phyloP scores from a whole-genome alignment of 1,140 invertebrate species.

The Calliphora vicina region DNA sequence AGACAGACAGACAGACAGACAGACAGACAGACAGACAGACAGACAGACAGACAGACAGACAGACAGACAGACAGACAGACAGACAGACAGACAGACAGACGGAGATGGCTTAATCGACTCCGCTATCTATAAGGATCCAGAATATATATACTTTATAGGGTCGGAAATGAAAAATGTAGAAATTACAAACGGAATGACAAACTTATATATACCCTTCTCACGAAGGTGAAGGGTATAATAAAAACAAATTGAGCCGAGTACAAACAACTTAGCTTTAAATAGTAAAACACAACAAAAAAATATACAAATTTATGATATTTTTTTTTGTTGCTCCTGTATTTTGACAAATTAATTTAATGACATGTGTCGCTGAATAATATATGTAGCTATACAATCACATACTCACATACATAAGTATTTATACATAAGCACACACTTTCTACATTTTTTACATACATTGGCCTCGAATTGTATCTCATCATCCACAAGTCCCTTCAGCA shows the following conservation, averaged over 20 bases:
- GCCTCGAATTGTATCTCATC: constrained; percentile 17
- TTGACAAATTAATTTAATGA: constrained; percentile 35
- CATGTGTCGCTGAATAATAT: background rate
- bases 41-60: too few species aligned
- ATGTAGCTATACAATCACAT: background rate
- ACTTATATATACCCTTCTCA: too few species aligned
- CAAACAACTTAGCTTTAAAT: background rate
- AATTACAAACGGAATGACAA: too few species aligned
- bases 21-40: too few species aligned
- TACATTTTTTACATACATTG: constrained; percentile 9
- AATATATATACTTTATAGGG: too few species aligned
- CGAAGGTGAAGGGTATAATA: too few species aligned
- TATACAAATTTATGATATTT: constrained; percentile 3
- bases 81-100: too few species aligned
- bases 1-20: too few species aligned
- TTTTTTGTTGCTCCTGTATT: background rate
- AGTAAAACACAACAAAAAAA: background rate
- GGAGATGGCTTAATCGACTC: too few species aligned
- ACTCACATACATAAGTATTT: constrained; percentile 9
- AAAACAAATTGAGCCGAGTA: background rate
- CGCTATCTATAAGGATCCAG: too few species aligned
- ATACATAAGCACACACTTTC: background rate
- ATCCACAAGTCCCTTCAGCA: background rate
- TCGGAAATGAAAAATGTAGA: too few species aligned
- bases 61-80: too few species aligned